phyloP scores from a whole-genome alignment of 1,140 invertebrate genomes.

The Coptotermes formosanus region DNA sequence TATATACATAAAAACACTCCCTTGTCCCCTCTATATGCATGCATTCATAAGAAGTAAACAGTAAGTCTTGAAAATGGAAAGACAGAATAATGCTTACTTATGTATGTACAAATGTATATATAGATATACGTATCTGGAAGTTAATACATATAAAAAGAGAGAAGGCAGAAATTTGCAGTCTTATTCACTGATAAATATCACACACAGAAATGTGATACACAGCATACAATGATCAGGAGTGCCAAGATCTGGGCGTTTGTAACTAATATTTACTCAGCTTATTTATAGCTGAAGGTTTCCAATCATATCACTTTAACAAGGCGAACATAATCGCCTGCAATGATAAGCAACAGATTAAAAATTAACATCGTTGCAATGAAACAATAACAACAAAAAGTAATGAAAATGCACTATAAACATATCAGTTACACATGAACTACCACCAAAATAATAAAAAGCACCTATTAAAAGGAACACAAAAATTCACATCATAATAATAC shows the following conservation, averaged over 20 bases:
- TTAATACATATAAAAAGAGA: constrained; percentile 25
- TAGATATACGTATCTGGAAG: background rate
- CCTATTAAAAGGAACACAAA: too few species aligned
- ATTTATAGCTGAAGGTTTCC: background rate
- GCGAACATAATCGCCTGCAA: background rate
- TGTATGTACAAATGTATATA: background rate
- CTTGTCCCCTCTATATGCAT: background rate
- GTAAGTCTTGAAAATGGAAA: constrained; percentile 7
- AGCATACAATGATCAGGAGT: background rate
- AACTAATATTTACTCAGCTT: background rate
- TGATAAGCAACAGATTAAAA: background rate
- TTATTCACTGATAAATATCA: constrained; percentile 30
- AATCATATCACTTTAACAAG: background rate
- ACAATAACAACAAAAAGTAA: background rate
- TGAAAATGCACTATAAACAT: background rate
- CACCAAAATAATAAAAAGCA: too few species aligned
- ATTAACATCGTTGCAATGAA: background rate
- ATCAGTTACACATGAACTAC: background rate
- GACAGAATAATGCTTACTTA: background rate
- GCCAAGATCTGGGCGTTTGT: background rate
- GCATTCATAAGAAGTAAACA: background rate
- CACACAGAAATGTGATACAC: background rate
- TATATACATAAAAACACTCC: background rate
- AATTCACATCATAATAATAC: too few species aligned
- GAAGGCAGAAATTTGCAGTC: constrained; percentile 29